These are phyloP conservation scores for Heliconius charithonia DNA, from an alignment of 2,888 invertebrate genomes.

Conservation along the genomic window DNA sequence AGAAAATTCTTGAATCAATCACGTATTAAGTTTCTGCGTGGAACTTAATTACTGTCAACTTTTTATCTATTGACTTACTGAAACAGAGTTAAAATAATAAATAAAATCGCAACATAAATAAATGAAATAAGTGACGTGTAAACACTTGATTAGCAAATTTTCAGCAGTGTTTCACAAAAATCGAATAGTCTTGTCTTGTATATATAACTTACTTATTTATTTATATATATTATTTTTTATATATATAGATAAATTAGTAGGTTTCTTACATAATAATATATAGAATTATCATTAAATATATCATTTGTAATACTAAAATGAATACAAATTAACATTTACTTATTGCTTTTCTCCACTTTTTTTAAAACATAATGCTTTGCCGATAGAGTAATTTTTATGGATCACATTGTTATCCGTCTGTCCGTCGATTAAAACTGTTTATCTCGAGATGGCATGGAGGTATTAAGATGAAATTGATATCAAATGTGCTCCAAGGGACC, in stretches of 20 bases:
- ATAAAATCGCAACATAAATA: background rate
- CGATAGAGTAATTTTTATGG: too few relatives aligned
- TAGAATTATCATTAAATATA: too few relatives aligned
- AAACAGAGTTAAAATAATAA: conserved; percentile 6
- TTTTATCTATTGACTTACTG: background rate
- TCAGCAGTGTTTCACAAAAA: background rate
- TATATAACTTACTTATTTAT: background rate
- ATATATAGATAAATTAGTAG: too few relatives aligned
- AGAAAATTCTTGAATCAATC: background rate
- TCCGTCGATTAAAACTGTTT: background rate
- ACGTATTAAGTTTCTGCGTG: background rate
- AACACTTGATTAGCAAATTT: conserved; percentile 14
- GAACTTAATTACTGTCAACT: background rate
- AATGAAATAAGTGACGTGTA: conserved; percentile 12
- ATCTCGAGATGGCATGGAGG: background rate
- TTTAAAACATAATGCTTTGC: too few relatives aligned
- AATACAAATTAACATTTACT: too few relatives aligned
- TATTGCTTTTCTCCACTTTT: too few relatives aligned
- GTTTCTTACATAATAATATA: too few relatives aligned
- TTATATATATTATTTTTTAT: too few relatives aligned
- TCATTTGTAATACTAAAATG: too few relatives aligned
- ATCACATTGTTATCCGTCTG: too few relatives aligned
- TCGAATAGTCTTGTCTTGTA: background rate
- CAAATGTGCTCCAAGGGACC: too few relatives aligned
- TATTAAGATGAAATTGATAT: background rate